Evolutionary conservation across 1,140 invertebrate species (phyloP).

Genomic region (Euwallacea similis): DNA sequence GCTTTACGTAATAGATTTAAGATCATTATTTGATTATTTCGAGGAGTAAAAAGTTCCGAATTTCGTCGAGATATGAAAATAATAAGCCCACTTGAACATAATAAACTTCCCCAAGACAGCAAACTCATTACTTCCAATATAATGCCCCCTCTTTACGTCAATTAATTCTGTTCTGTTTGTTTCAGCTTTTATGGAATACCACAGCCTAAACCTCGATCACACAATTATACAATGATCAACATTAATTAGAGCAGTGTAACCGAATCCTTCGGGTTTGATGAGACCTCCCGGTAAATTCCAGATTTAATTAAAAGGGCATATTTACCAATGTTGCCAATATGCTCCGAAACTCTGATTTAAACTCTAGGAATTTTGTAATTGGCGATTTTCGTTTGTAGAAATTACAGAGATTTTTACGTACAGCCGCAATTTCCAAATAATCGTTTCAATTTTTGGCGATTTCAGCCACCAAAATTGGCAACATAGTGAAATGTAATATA

Average conservation of each 20-base stretch:
- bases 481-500: not conserved
- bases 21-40: too few relatives aligned
- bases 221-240: constrained; percentile 2
- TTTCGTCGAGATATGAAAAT: too few relatives aligned
- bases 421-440: not conserved
- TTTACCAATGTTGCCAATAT: not conserved
- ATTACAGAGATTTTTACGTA: too few relatives aligned
- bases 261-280: not conserved
- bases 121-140: too few relatives aligned
- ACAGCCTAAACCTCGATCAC: not conserved
- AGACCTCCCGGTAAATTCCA: not conserved
- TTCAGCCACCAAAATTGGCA: not conserved
- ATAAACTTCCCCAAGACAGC: too few relatives aligned
- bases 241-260: constrained; percentile 2
- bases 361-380: not conserved
- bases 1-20: too few relatives aligned
- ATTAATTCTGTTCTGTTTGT: not conserved
- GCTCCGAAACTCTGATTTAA: not conserved
- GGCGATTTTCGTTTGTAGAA: too few relatives aligned
- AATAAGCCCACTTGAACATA: too few relatives aligned
- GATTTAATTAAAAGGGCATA: not conserved
- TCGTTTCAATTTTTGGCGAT: not conserved
- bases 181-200: not conserved
- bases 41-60: too few relatives aligned
- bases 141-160: not conserved